A percentile compares a stretch with the other conserved stretches of the same genome.
phyloP scores from a whole-genome alignment of 2,888 invertebrate genomes.

The Sarcophaga subvicina region DNA sequence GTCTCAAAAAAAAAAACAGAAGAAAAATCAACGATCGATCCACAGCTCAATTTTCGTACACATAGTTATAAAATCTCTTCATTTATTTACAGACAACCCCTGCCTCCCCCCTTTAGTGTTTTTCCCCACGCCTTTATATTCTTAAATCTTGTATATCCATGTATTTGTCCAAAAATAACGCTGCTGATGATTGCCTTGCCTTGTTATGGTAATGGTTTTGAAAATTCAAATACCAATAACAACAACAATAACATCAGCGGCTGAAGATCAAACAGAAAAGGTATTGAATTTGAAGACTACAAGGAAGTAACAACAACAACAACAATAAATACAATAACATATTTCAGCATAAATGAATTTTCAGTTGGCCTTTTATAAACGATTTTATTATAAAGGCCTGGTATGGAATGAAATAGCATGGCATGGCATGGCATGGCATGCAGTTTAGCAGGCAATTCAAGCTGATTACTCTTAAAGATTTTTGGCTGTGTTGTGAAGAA shows the following conservation, averaged over 20 bases:
- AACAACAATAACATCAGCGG: not conserved
- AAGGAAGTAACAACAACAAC: constrained; percentile 44
- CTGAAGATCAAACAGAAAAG: constrained; percentile 13
- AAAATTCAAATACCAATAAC: constrained; percentile 1
- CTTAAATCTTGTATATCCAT: constrained; percentile 25
- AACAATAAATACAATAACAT: constrained; percentile 18
- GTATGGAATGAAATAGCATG: not conserved
- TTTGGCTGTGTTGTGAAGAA: not conserved
- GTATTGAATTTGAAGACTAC: constrained; percentile 62
- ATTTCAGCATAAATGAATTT: constrained; percentile 59
- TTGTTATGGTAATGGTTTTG: constrained; percentile 65
- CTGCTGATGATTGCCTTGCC: constrained; percentile 64
- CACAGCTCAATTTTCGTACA: too few species aligned
- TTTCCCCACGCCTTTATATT: not conserved
- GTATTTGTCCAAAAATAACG: constrained; percentile 53
- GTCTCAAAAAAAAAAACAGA: too few species aligned
- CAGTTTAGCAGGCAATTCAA: not conserved
- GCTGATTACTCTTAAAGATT: constrained; percentile 23
- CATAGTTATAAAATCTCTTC: too few species aligned
- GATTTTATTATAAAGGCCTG: constrained; percentile 46
- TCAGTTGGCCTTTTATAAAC: constrained; percentile 53
- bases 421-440: not conserved
- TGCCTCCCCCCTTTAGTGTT: too few species aligned
- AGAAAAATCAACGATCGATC: too few species aligned
- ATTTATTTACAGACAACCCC: too few species aligned